Evolutionary conservation across 2,113 vertebrate genomes (phyloP).

Genomic region (Stomatorhinus ivindoensis): DNA sequence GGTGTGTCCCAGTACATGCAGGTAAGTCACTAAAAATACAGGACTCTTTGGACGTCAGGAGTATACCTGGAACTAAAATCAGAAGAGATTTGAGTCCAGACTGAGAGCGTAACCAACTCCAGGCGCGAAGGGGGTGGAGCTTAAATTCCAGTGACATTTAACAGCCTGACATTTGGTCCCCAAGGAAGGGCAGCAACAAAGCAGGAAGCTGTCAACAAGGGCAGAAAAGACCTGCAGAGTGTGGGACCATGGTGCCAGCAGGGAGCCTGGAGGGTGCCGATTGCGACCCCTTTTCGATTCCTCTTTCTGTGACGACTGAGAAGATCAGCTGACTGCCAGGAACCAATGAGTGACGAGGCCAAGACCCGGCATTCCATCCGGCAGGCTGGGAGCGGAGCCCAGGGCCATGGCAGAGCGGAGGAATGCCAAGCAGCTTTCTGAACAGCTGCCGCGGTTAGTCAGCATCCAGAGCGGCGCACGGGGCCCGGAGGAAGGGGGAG

Average conservation of each 20-base stretch:
- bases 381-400: neutral
- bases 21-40: neutral
- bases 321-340: constrained; percentile 24
- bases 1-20: neutral
- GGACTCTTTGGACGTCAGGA: neutral
- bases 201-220: neutral
- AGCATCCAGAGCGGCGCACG: neutral
- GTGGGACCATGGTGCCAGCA: neutral
- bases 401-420: neutral
- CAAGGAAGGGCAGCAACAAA: neutral
- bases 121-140: neutral
- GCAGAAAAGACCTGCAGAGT: neutral
- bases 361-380: constrained; percentile 21
- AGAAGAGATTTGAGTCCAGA: neutral
- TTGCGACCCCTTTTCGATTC: neutral
- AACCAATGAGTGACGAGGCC: constrained; percentile 12
- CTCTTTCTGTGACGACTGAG: neutral
- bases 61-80: neutral
- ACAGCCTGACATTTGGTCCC: neutral
- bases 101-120: neutral
- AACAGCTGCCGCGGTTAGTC: constrained; percentile 20
- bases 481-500: neutral
- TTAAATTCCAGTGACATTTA: neutral
- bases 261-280: neutral
- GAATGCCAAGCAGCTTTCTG: neutral